These are phyloP conservation scores for Lasioglossum marginatum DNA, from an alignment of 2,888 invertebrate species.

Conservation along the genomic window DNA sequence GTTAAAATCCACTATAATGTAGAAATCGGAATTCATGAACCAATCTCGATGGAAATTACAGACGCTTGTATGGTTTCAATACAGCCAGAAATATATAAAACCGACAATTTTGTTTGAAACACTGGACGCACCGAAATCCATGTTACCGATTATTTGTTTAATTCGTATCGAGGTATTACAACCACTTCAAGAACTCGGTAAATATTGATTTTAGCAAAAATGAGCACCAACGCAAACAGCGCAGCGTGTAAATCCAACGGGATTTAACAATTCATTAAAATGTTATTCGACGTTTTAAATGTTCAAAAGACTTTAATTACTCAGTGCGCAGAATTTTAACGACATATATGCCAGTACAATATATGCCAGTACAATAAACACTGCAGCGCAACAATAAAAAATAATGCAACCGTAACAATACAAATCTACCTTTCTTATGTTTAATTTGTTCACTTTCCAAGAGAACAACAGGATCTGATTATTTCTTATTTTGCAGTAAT, in stretches of 20 bases:
- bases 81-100: not conserved
- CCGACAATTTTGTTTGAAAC: not conserved
- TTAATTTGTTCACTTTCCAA: not conserved
- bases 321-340: not conserved
- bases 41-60: slow-evolving; percentile 9
- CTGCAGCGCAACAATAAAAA: not conserved
- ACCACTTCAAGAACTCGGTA: not conserved
- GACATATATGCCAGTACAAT: not conserved
- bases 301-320: not conserved
- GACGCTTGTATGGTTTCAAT: not conserved
- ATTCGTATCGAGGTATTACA: not conserved
- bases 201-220: slow-evolving; percentile 7
- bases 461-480: not conserved
- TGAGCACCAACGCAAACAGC: not conserved
- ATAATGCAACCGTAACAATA: not conserved
- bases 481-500: too few relatives aligned
- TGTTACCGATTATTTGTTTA: slow-evolving; percentile 12
- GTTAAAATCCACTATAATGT: not conserved
- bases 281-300: not conserved
- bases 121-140: not conserved
- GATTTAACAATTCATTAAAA: slow-evolving; percentile 2
- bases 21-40: slow-evolving; percentile 1
- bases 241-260: not conserved
- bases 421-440: not conserved
- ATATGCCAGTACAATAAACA: not conserved